These are phyloP conservation scores for Panthera tigris DNA, from an alignment of 2,113 vertebrate species.

Conservation along the genomic window DNA sequence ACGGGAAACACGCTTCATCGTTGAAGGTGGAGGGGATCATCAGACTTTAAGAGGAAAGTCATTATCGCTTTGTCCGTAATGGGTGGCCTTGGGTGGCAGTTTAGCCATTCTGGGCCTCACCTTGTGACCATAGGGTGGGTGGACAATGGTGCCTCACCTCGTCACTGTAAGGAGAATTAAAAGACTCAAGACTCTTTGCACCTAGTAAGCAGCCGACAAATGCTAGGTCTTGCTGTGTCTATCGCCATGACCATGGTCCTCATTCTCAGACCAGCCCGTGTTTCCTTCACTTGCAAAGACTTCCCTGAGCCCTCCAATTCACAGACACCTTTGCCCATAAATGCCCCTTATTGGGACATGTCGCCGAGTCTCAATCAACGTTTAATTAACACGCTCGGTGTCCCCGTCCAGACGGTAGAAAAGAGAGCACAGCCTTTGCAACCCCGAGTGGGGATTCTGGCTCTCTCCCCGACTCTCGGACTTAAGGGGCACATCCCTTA, in stretches of 20 bases:
- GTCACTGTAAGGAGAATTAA: fast-evolving
- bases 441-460: fast-evolving
- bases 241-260: fast-evolving
- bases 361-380: too few relatives aligned
- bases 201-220: fast-evolving
- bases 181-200: not conserved
- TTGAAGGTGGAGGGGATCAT: not conserved
- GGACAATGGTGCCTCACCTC: fast-evolving
- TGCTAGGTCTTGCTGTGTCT: not conserved
- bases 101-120: not conserved
- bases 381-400: not conserved
- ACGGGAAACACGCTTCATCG: not conserved
- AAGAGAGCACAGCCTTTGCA: not conserved
- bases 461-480: fast-evolving
- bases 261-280: not conserved
- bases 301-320: not conserved
- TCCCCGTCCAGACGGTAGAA: fast-evolving
- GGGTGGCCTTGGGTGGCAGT: not conserved
- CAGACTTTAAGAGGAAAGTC: not conserved
- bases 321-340: not conserved
- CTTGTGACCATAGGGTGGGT: not conserved
- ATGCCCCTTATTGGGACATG: too few relatives aligned
- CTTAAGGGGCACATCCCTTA: fast-evolving
- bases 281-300: not conserved
- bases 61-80: fast-evolving